phyloP scores from a whole-genome alignment of 2,113 vertebrate species.

The Catharus fuscescens region DNA sequence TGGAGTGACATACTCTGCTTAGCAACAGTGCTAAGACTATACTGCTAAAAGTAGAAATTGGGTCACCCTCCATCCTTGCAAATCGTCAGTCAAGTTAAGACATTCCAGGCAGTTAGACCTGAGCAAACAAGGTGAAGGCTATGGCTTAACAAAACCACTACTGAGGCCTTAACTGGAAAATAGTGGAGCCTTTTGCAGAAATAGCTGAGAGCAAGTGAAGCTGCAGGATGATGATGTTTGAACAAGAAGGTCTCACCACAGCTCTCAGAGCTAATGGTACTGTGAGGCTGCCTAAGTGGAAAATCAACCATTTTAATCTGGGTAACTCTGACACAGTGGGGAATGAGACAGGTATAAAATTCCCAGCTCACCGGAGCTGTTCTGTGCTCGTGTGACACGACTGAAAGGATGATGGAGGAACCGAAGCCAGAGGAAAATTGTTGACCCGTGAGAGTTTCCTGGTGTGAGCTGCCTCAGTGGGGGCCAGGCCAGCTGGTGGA shows the following conservation, averaged over 20 bases:
- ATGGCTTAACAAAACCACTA: not conserved
- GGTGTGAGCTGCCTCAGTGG: not conserved
- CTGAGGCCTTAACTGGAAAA: not conserved
- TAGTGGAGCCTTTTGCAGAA: not conserved
- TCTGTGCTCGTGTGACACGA: fast-evolving
- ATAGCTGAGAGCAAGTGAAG: not conserved
- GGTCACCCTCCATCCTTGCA: not conserved
- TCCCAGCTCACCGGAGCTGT: not conserved
- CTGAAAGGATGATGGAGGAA: not conserved
- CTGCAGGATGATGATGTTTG: not conserved
- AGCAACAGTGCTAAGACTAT: not conserved
- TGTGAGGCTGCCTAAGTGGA: not conserved
- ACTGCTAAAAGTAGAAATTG: not conserved
- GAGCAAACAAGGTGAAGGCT: not conserved
- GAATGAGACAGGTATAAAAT: not conserved
- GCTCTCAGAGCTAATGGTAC: not conserved
- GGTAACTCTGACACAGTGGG: not conserved
- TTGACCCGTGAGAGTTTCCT: not conserved
- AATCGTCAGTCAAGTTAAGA: not conserved
- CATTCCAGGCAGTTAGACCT: not conserved
- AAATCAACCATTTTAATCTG: not conserved
- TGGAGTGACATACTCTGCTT: not conserved
- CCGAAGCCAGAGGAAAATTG: not conserved
- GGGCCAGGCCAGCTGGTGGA: not conserved
- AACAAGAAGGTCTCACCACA: not conserved